Conservation (phyloP, 2,113 vertebrate genomes). For the Chaetura pelagica region DNA sequence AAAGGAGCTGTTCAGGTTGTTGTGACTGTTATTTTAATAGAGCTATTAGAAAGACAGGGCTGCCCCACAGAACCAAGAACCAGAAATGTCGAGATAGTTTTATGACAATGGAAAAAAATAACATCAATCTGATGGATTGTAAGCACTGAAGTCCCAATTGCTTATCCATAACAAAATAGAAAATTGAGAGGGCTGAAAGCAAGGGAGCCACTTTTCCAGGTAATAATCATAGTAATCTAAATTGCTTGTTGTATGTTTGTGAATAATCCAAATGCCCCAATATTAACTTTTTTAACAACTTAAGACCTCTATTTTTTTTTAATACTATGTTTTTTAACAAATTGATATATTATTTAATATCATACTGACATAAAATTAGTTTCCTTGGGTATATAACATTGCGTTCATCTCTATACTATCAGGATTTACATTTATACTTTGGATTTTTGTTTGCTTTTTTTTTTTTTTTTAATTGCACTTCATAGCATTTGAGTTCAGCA, state of each 20-base stretch:
- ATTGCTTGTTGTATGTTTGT: background rate
- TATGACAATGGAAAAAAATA: background rate
- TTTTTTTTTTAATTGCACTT: background rate
- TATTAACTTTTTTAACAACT: background rate
- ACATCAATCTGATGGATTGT: rapidly evolving
- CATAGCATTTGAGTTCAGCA: background rate
- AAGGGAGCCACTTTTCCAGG: rapidly evolving
- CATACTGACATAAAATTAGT: background rate
- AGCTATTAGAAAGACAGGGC: background rate
- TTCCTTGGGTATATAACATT: background rate
- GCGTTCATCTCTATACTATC: rapidly evolving
- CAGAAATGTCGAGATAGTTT: background rate
- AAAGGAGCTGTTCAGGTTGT: background rate
- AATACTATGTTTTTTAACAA: background rate
- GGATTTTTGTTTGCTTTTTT: background rate
- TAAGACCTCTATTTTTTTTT: background rate
- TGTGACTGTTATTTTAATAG: background rate
- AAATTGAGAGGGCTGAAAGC: background rate
- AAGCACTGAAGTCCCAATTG: background rate
- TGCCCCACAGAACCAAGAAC: background rate
- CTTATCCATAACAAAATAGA: background rate
- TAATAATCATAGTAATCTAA: background rate
- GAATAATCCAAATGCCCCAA: background rate
- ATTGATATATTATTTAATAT: rapidly evolving
- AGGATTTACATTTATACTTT: background rate